Evolutionary conservation across 1,140 invertebrate genomes (phyloP).

Genomic region (Drosophila tristis): DNA sequence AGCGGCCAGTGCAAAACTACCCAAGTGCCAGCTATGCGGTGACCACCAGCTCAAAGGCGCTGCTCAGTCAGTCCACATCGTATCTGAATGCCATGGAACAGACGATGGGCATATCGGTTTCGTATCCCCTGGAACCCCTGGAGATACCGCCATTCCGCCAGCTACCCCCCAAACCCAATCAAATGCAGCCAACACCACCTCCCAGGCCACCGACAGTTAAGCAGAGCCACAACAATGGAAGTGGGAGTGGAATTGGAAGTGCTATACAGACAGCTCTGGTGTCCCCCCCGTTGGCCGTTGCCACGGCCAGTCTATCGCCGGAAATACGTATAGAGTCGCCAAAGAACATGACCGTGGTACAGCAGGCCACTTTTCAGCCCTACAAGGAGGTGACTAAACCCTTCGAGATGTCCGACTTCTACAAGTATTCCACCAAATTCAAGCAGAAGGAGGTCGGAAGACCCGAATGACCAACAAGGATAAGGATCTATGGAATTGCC

Average conservation of each 20-base stretch:
- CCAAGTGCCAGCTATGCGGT: constrained; percentile 50
- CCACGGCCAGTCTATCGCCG: constrained; percentile 71
- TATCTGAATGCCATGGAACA: constrained; percentile 80
- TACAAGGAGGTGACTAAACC: constrained; percentile 97
- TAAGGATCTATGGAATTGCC: constrained; percentile 17
- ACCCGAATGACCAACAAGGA: constrained; percentile 59
- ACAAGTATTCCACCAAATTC: constrained; percentile 98
- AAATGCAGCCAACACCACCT: constrained; percentile 76
- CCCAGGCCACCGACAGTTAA: constrained; percentile 77
- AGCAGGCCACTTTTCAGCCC: constrained; percentile 94
- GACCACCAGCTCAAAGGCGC: constrained; percentile 53
- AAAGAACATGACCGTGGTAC: constrained; percentile 92
- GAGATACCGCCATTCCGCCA: constrained; percentile 64
- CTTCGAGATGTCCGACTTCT: constrained; percentile 98
- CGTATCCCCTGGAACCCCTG: constrained; percentile 75
- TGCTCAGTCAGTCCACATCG: constrained; percentile 80
- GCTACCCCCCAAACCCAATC: constrained; percentile 71
- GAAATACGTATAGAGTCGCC: constrained; percentile 89
- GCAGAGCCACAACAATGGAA: constrained; percentile 39
- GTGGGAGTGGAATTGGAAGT: constrained; percentile 39
- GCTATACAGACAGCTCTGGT: constrained; percentile 51
- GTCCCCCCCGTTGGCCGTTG: constrained; percentile 67
- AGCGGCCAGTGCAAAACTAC: constrained; percentile 50
- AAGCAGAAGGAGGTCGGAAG: constrained; percentile 86
- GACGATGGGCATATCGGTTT: constrained; percentile 69